Base-by-base conservation (phyloP, 2,113 vertebrate genomes). In the Prinia subflava region DNA sequence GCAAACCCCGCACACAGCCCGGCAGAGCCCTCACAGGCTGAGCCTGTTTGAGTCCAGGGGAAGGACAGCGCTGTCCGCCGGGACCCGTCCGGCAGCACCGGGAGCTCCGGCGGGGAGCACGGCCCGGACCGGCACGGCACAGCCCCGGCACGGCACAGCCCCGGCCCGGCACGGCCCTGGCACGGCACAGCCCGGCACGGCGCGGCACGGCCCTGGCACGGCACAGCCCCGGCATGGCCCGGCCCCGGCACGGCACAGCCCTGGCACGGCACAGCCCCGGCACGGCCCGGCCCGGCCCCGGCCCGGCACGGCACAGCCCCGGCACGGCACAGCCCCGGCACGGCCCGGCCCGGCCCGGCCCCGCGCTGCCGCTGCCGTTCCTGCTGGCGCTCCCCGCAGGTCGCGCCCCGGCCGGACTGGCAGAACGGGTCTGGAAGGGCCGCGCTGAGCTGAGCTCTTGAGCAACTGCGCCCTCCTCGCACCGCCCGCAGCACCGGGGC, bases 371-470 rank as follows among this genome's bases (percentile, higher is more conserved):
- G 2, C 81, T 28, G 49, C 42, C 18, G 52, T 20, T 76, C 49
- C 83, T 53, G 92, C 35, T 0, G 31, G 7, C 69, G 33, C 57
- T 88, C 83, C 85, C 78, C 47, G 74, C 60, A 42, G 55, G 24
- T 84, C 77, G n/a, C 1, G 6, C 39, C 13, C 92, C 18, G 67
- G 91, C 92, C 11, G 47, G 94, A 97, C 93, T 94, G 93, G 96
- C 91, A 93, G 92, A 97, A 86, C 94, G 20, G 77, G 94, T 94
- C 92, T 80, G 89, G 39, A 78, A 55, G 74, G 25, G 24, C 50
- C 1, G 0, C 6, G 6, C 2, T 16, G 78, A 93, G 80, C 76
- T 0, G 25, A 4, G 49, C 62, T 82, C 53, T 91, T 92, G 92
- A 64, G 87, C 80, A 95, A 90, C 55, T 12, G 30, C 5, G 0